Evolutionary conservation across 1,140 invertebrate genomes (phyloP).

Genomic region (Drosophila repleta): DNA sequence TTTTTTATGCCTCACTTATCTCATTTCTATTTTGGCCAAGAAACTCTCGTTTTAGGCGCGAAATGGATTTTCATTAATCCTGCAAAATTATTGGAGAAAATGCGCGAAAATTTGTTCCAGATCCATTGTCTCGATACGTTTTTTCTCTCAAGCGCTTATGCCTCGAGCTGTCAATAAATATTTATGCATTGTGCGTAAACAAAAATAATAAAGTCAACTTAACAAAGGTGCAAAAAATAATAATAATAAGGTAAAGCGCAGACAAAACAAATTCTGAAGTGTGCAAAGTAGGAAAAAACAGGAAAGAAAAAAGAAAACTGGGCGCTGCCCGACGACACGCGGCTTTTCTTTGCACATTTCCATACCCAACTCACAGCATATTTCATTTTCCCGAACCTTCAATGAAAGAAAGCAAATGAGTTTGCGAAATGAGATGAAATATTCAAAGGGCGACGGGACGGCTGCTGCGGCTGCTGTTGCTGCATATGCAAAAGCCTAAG

Average conservation of each 20-base stretch:
- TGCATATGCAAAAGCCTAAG: slow-evolving; percentile 60
- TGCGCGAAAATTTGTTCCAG: slow-evolving; percentile 43
- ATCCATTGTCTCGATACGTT: slow-evolving; percentile 39
- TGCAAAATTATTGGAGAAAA: slow-evolving; percentile 32
- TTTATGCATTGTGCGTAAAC: slow-evolving; percentile 54
- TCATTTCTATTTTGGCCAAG: background rate
- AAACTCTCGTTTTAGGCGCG: background rate
- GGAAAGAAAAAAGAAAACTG: slow-evolving; percentile 8
- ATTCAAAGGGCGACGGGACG: slow-evolving; percentile 49
- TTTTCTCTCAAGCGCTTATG: background rate
- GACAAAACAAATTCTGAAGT: slow-evolving; percentile 24
- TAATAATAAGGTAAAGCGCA: slow-evolving; percentile 5
- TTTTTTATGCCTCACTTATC: background rate
- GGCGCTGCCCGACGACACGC: slow-evolving; percentile 52
- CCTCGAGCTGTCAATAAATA: slow-evolving; percentile 70
- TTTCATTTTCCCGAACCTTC: slow-evolving; percentile 15
- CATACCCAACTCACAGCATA: slow-evolving; percentile 7
- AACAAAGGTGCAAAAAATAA: slow-evolving; percentile 29
- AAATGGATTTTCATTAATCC: background rate
- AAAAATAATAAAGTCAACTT: slow-evolving; percentile 73
- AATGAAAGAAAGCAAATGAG: slow-evolving; percentile 53
- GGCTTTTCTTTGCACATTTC: slow-evolving; percentile 45
- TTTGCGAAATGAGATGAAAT: slow-evolving; percentile 46
- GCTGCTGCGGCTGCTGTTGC: slow-evolving; percentile 12
- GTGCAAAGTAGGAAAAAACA: background rate